Conservation (phyloP, 2,888 invertebrate genomes). For the Ommatoiulus sabulosus region DNA sequence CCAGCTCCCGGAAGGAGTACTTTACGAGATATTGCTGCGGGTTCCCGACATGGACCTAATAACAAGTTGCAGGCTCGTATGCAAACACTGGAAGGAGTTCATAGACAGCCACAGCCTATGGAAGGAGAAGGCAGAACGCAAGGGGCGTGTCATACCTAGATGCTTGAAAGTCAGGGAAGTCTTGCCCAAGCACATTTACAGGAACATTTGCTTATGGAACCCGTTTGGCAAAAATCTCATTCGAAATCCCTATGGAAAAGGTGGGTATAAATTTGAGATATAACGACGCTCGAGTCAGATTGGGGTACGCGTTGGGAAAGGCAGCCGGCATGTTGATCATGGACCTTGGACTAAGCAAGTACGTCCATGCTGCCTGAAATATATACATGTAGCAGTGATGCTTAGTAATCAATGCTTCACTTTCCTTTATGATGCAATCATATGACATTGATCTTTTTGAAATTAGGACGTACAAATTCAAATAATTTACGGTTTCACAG, state of each 20-base stretch:
- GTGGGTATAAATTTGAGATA: not conserved
- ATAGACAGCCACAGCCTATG: not conserved
- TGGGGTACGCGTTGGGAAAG: no score
- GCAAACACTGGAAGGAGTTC: not conserved
- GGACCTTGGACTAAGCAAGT: no score
- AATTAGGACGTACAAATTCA: no score
- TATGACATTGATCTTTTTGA: no score
- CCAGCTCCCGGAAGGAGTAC: not conserved
- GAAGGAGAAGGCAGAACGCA: not conserved
- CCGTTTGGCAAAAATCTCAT: conserved; percentile 49
- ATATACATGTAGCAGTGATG: no score
- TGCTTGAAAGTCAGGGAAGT: no score
- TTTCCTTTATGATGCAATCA: no score
- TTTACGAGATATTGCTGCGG: not conserved
- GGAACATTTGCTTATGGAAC: conserved; percentile 10
- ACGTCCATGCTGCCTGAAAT: no score
- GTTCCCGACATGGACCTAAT: conserved; percentile 1
- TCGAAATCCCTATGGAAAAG: conserved; percentile 51
- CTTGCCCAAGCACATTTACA: conserved; percentile 7
- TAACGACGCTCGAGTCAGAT: not conserved
- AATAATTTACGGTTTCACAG: no score
- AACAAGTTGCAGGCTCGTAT: not conserved
- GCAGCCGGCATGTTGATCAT: no score
- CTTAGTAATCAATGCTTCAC: no score
- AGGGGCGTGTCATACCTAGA: not conserved